Evolutionary conservation across 1,140 invertebrate species (phyloP), one percentile per base, ranked within the genome.

Genomic region (Helicoverpa armigera): DNA sequence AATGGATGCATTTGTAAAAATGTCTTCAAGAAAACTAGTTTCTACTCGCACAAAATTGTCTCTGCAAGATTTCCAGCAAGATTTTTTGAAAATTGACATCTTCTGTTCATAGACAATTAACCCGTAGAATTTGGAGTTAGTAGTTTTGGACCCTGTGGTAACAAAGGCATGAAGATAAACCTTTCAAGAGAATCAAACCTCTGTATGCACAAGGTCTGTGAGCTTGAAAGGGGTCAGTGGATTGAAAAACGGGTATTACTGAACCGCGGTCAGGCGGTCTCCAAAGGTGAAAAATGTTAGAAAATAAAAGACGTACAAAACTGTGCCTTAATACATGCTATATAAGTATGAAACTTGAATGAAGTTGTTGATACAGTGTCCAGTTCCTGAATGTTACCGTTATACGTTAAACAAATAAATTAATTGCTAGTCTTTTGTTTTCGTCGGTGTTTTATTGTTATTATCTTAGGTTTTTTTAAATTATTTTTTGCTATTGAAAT

Each of bases 81-180:
- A 31, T 2, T 23, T 23, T n/a, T 3, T n/a, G 43, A 67, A 50
- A 50, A 50, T 35, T 43, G 12, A 43, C 7, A 16, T 58, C 3
- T 67, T 67, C 35, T 67, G 48, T 48, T 67, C 63, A 67, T 50
- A 48, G 35, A 48, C 63, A 50, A 67, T 50, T n/a, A 50, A 48
- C 35, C 43, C 43, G 63, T 48, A 67, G 63, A 67, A 12, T 48
- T 43, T 63, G 35, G n/a, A 67, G 43, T 16, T 35, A 10, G 63
- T n/a, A 67, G 63, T 50, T 67, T 67, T 67, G 48, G 63, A 50
- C 43, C 63, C 48, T 43, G 56, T 80, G 69, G 69, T 65, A 81
- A 72, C 43, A n/a, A 82, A 77, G 23, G 50, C 74, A 65, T 70
- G 72, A 82, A 82, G 80, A 77, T 82, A 82, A 77, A 60, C 72